These are phyloP conservation scores for Temnothorax nylanderi DNA, from an alignment of 1,140 invertebrate species.

Conservation along the genomic window DNA sequence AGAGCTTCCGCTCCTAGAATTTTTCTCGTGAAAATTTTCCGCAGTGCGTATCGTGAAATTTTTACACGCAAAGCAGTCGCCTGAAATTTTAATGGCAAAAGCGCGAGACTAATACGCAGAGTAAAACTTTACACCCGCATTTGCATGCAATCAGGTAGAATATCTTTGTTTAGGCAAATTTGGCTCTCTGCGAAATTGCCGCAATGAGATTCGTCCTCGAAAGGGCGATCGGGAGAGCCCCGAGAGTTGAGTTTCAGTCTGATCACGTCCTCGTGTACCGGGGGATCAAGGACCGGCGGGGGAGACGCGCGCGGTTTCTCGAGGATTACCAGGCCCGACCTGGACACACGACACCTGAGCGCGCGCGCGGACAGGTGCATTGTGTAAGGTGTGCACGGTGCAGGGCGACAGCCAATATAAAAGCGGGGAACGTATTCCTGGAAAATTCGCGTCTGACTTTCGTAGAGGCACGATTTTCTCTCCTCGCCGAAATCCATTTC, in stretches of 20 bases:
- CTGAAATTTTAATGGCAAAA: background rate
- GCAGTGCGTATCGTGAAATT: background rate
- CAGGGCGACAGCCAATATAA: slow-evolving; percentile 45
- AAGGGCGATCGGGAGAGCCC: slow-evolving; percentile 27
- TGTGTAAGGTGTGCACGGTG: slow-evolving; percentile 2
- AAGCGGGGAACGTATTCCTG: background rate
- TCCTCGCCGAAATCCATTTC: slow-evolving; percentile 24
- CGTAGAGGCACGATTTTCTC: background rate
- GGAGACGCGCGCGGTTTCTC: background rate
- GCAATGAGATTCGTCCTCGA: slow-evolving; percentile 3
- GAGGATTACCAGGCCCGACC: slow-evolving; percentile 30
- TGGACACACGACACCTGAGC: slow-evolving; percentile 47
- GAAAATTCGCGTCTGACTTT: slow-evolving; percentile 41
- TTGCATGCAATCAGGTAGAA: background rate
- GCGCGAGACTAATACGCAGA: background rate
- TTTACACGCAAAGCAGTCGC: background rate
- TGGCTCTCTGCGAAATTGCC: background rate
- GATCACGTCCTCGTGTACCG: slow-evolving; percentile 42
- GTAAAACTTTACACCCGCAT: background rate
- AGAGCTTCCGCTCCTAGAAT: background rate
- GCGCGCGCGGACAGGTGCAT: background rate
- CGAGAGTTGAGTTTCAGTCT: slow-evolving; percentile 9
- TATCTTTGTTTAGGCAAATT: slow-evolving; percentile 44
- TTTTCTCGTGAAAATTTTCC: background rate
- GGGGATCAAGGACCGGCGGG: slow-evolving; percentile 14